Conservation (phyloP, 2,888 invertebrate species). For the Lasioglossum villosulum region DNA sequence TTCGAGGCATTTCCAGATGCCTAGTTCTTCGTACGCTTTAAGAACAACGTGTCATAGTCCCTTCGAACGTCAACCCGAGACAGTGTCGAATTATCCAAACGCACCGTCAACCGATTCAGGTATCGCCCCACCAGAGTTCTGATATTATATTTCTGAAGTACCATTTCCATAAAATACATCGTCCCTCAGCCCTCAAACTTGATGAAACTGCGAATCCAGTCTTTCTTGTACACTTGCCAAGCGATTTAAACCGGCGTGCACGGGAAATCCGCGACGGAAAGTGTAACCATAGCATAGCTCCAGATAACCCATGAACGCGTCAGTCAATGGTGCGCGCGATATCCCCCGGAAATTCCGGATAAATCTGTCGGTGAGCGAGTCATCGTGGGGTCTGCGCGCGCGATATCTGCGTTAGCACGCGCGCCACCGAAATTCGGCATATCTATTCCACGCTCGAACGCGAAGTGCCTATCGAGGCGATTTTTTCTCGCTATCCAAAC, state of each 20-base stretch:
- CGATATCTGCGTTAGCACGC: slow-evolving; percentile 48
- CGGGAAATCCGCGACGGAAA: slow-evolving; percentile 24
- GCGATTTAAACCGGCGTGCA: not conserved
- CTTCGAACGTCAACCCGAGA: too few species aligned
- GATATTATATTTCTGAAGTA: not conserved
- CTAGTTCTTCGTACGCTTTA: too few species aligned
- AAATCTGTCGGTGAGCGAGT: slow-evolving; percentile 49
- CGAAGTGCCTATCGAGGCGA: slow-evolving; percentile 52
- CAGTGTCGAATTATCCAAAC: too few species aligned
- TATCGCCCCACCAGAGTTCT: too few species aligned
- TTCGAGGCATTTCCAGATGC: too few species aligned
- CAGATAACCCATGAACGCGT: slow-evolving; percentile 45
- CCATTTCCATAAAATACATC: not conserved
- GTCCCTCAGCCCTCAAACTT: not conserved
- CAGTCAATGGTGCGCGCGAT: slow-evolving; percentile 49
- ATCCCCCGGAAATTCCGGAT: slow-evolving; percentile 54
- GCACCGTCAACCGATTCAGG: too few species aligned
- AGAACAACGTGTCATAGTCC: too few species aligned
- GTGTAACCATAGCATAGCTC: slow-evolving; percentile 1
- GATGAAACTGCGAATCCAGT: not conserved
- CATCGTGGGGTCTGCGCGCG: slow-evolving; percentile 25
- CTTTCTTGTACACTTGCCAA: not conserved
- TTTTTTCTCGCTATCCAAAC: slow-evolving; percentile 21
- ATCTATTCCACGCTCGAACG: slow-evolving; percentile 46
- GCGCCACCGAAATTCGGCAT: slow-evolving; percentile 38